Base-by-base conservation (phyloP, 2,113 vertebrate genomes). In the Labeo rohita region DNA sequence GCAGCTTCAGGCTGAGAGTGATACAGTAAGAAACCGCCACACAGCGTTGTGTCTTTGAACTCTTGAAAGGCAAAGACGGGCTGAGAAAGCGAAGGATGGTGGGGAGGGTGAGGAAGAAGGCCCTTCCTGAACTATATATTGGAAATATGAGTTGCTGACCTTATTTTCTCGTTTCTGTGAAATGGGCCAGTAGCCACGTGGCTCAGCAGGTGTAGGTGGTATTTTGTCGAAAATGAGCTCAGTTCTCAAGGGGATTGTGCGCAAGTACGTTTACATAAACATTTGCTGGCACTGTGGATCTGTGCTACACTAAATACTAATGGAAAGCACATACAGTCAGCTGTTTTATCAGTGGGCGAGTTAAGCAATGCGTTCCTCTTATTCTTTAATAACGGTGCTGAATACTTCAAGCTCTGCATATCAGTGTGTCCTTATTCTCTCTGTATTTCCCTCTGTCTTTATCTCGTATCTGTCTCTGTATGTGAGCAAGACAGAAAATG, bases 11-110 rank as follows among this genome's bases (percentile, higher is more conserved):
- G 84, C 70, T 76, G 18, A 87, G 79, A 85, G 34, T 54, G 68
- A 86, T 89, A 56, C 39, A 65, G 87, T 78, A 65, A 82, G 86
- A 86, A 86, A 80, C 87, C 84, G 39, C 85, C 75, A 66, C 85
- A 84, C 47, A 74, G 85, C 65, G 36, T 28, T 15, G 61, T 18
- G 45, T 88, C 28, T 82, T 45, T 88, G 23, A 83, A 84, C 34
- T 74, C 82, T 61, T 39, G 45, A 74, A 61, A 75, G 70, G 73
- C 82, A 78, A 78, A 79, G 39, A 54, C 0, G 7, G 52, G 47
- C 7, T 13, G n/a, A 52, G 23, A 47, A 56, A 85, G 72, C 3
- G 75, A 43, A 13, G n/a, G 10, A 76, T 43, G 73, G 16, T 59
- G 45, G 28, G 65, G 73, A 16, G 54, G 28, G 28, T 6, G 43